phyloP scores from a whole-genome alignment of 2,888 invertebrate species.

The Epinotia nisella region DNA sequence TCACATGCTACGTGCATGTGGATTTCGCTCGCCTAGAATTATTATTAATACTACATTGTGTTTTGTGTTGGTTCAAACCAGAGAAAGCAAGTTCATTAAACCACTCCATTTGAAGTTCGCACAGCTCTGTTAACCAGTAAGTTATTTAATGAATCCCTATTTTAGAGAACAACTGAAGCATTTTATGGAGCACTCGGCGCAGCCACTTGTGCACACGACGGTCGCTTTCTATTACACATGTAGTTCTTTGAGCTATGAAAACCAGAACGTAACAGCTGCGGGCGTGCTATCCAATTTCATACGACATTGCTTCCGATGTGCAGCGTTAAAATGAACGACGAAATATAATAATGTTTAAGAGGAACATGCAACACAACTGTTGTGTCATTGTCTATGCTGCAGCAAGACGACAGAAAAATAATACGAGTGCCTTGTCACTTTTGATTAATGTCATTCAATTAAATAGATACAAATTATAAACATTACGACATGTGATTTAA shows the following conservation, averaged over 20 bases:
- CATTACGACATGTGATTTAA: no score
- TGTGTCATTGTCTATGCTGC: no score
- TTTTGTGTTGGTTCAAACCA: background rate
- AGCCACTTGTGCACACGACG: conserved; percentile 8
- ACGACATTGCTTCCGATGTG: conserved; percentile 25
- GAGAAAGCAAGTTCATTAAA: background rate
- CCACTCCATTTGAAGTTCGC: background rate
- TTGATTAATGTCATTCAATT: no score
- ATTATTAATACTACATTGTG: no score
- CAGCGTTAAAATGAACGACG: conserved; percentile 10
- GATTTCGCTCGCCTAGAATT: no score
- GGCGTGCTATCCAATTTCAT: conserved; percentile 34
- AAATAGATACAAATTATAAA: no score
- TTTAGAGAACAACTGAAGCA: conserved; percentile 1
- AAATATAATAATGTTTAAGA: conserved; percentile 8
- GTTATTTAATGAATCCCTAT: background rate
- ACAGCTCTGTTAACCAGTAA: background rate
- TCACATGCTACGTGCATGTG: no score
- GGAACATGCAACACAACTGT: background rate
- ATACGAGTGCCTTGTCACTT: no score
- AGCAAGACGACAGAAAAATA: no score
- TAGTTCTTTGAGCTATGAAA: conserved; percentile 20
- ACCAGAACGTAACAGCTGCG: conserved; percentile 22
- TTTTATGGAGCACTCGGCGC: conserved; percentile 16
- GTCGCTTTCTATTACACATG: conserved; percentile 14